These are phyloP conservation scores for Microcebus lehilahytsara DNA, from an alignment of 2,113 vertebrate genomes.

Conservation along the genomic window DNA sequence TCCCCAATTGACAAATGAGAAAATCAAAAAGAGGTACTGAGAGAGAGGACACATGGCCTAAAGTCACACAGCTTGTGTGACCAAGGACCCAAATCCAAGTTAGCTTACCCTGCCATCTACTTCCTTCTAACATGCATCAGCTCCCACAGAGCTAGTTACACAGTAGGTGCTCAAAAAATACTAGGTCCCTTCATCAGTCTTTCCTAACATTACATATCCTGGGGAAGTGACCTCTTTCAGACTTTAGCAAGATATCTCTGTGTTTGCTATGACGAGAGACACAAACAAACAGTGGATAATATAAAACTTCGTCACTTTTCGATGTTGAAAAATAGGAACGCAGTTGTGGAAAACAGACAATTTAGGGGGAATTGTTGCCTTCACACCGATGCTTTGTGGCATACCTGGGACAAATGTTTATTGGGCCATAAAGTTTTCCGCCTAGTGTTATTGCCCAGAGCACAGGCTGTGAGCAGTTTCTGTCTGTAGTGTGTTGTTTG, in stretches of 20 bases:
- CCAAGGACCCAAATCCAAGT: not conserved
- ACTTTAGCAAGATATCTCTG: not conserved
- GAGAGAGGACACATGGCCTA: not conserved
- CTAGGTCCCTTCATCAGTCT: not conserved
- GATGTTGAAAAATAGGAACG: conserved; percentile 31
- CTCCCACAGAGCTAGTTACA: not conserved
- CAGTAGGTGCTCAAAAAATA: not conserved
- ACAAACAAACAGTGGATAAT: not conserved
- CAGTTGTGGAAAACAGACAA: not conserved
- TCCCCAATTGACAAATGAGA: not conserved
- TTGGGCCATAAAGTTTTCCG: conserved; percentile 18
- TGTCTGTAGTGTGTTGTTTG: conserved; percentile 22
- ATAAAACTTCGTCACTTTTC: not conserved
- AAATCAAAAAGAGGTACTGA: not conserved
- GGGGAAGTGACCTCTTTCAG: not conserved
- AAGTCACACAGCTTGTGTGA: not conserved
- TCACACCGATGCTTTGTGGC: not conserved
- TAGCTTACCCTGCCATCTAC: not conserved
- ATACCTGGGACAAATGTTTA: not conserved
- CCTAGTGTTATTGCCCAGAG: not conserved
- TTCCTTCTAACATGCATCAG: not conserved
- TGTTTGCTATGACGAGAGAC: not conserved
- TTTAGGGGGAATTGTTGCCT: not conserved
- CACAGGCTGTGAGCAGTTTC: not conserved
- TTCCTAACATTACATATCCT: not conserved